These are phyloP conservation scores for Arizona elegans DNA, from an alignment of 2,113 vertebrate genomes.

Conservation along the genomic window DNA sequence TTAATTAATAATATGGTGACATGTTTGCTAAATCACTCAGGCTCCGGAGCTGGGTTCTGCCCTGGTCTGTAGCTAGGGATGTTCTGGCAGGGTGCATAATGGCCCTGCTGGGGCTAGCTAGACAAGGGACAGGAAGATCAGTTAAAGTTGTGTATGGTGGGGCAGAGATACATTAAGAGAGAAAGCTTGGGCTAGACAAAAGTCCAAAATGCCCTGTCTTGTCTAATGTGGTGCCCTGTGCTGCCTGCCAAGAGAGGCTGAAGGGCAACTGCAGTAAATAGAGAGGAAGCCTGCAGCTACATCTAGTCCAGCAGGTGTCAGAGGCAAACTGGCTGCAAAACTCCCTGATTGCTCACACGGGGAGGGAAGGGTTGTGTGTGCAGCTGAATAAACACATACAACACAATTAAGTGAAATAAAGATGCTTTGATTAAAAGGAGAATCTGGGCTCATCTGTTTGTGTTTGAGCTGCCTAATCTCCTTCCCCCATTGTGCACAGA, in stretches of 20 bases:
- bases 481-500: slow-evolving; percentile 32
- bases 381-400: slow-evolving; percentile 44
- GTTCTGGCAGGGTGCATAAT: background rate
- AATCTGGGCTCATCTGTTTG: slow-evolving; percentile 44
- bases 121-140: no score
- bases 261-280: slow-evolving; percentile 13
- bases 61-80: background rate
- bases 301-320: slow-evolving; percentile 29
- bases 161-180: background rate
- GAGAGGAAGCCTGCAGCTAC: background rate
- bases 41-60: background rate
- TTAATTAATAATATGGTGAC: background rate
- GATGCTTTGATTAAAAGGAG: slow-evolving; percentile 41
- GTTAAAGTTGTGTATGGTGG: background rate
- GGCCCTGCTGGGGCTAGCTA: background rate
- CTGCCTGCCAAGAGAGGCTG: background rate
- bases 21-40: background rate
- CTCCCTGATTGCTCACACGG: background rate
- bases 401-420: slow-evolving; percentile 36
- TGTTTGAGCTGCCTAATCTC: slow-evolving; percentile 42
- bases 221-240: background rate
- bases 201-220: background rate
- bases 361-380: background rate
- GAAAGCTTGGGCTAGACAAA: background rate
- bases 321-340: slow-evolving; percentile 12